Conservation (phyloP, 2,113 vertebrate species). For the Grus americana region DNA sequence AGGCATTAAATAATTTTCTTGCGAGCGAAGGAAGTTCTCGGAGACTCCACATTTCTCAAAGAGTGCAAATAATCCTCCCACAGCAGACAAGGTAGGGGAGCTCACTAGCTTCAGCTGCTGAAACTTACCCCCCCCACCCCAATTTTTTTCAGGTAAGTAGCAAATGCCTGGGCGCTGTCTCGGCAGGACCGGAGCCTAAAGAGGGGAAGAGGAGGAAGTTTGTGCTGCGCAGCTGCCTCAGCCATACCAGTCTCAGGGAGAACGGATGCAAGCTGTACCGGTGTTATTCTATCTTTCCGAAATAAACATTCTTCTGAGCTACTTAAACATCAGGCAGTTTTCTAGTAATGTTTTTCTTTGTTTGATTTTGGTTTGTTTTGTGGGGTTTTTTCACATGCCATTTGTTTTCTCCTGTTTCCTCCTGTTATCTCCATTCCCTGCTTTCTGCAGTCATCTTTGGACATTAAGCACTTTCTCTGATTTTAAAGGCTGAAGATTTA, state of each 20-base stretch:
- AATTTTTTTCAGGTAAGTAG: background rate
- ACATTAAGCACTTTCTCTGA: background rate
- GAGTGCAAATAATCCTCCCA: background rate
- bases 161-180: background rate
- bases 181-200: background rate
- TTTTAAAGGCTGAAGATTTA: background rate
- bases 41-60: background rate
- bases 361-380: no score
- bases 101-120: background rate
- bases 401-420: background rate
- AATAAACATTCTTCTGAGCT: background rate
- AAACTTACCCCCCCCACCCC: background rate
- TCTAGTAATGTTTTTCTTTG: background rate
- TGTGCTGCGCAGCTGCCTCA: background rate
- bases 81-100: background rate
- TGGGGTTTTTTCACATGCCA: background rate
- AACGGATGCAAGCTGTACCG: background rate
- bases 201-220: background rate
- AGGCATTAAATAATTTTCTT: background rate
- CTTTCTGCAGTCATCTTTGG: background rate
- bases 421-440: background rate
- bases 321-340: background rate
- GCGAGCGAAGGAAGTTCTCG: background rate
- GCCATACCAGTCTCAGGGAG: rapidly evolving
- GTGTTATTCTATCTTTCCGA: background rate